Evolutionary conservation across 2,797 vertebrate genomes (phyloP).

Genomic region (Peromyscus attwateri): DNA sequence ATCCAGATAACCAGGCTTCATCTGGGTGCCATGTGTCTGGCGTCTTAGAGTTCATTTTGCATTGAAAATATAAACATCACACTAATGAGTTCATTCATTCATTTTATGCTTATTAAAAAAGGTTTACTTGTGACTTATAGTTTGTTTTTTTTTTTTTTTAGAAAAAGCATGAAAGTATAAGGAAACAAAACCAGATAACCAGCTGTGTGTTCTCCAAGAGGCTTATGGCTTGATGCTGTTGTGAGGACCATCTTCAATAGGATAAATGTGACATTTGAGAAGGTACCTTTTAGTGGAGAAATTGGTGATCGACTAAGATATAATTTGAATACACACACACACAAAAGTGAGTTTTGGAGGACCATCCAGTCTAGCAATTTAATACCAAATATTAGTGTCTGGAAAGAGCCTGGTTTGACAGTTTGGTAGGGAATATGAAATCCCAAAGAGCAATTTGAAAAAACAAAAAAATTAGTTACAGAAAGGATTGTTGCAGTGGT

Average conservation of each 20-base stretch:
- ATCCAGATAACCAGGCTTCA: not conserved
- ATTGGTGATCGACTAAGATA: slow-evolving; percentile 20
- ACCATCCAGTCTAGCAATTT: slow-evolving; percentile 50
- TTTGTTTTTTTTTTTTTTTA: not conserved
- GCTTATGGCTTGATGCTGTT: not conserved
- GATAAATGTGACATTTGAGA: not conserved
- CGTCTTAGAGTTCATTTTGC: slow-evolving; percentile 61
- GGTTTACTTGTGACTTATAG: slow-evolving; percentile 56
- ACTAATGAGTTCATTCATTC: slow-evolving; percentile 43
- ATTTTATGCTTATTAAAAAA: slow-evolving; percentile 33
- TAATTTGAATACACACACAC: not conserved
- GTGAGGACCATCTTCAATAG: not conserved
- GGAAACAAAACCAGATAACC: slow-evolving; percentile 38
- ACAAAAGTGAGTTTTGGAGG: slow-evolving; percentile 47
- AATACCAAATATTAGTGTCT: slow-evolving; percentile 68
- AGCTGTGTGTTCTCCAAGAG: not conserved
- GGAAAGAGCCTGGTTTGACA: slow-evolving; percentile 54
- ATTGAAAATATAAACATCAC: slow-evolving; percentile 52
- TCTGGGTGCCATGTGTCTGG: slow-evolving; percentile 68
- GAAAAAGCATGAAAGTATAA: slow-evolving; percentile 25
- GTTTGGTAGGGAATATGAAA: slow-evolving; percentile 65
- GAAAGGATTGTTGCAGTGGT: not conserved
- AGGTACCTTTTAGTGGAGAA: slow-evolving; percentile 44
- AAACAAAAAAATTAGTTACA: not conserved
- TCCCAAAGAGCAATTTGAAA: not conserved